Evolutionary conservation across 1,140 invertebrate genomes (phyloP).

Genomic region (Leptinotarsa lineolata): DNA sequence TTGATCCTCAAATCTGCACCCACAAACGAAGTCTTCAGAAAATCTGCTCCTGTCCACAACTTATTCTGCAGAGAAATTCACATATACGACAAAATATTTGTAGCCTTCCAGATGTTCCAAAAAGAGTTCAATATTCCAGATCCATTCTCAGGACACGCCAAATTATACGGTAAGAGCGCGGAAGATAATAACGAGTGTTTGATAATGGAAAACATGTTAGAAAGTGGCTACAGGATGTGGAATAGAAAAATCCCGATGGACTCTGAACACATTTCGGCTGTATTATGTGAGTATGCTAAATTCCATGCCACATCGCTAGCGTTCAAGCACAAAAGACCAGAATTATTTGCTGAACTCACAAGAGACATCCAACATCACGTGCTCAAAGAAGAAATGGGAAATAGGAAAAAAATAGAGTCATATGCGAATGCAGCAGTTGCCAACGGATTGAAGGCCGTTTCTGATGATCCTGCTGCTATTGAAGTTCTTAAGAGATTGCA

Average conservation of each 20-base stretch:
- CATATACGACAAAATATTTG: constrained; percentile 37
- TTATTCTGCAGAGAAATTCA: constrained; percentile 41
- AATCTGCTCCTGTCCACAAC: constrained; percentile 28
- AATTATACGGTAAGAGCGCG: constrained; percentile 51
- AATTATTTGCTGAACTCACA: constrained; percentile 44
- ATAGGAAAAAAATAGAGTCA: constrained; percentile 28
- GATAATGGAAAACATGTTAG: constrained; percentile 30
- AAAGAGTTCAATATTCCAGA: constrained; percentile 33
- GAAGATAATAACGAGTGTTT: constrained; percentile 55
- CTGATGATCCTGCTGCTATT: constrained; percentile 22
- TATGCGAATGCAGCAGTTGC: constrained; percentile 42
- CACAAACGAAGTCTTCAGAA: constrained; percentile 27
- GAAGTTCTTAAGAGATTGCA: constrained; percentile 13
- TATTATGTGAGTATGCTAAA: constrained; percentile 59
- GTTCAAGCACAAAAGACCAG: constrained; percentile 55
- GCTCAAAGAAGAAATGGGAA: constrained; percentile 25
- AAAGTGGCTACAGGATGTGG: constrained; percentile 55
- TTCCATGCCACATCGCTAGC: constrained; percentile 62
- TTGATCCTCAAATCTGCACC: constrained; percentile 41
- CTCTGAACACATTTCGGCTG: constrained; percentile 55
- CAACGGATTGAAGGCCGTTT: constrained; percentile 29
- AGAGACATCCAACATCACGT: constrained; percentile 41
- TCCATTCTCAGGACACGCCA: constrained; percentile 43
- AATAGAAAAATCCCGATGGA: constrained; percentile 58
- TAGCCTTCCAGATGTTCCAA: constrained; percentile 33